Base-by-base conservation (phyloP, 2,888 invertebrate genomes). In the Harmothoe impar region DNA sequence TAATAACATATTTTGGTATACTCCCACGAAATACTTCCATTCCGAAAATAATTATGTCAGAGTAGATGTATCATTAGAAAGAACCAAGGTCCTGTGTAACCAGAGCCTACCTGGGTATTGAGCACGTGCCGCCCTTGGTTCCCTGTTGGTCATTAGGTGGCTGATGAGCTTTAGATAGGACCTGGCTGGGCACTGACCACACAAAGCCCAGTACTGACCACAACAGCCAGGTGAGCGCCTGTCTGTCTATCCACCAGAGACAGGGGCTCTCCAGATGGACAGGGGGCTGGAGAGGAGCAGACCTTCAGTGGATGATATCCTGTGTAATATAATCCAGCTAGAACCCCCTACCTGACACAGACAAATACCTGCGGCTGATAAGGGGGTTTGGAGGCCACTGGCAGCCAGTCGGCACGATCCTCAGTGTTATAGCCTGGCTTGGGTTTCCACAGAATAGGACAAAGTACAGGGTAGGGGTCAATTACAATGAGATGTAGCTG, bases 151-250 rank as follows among this genome's bases (percentile, higher is more conserved):
- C 72, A 72, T 72, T 72, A 72, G 72, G 29, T 23, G n/a, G 15
- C 72, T 72, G 72, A 72, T 72, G 72, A 72, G 72, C 72, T 72
- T 72, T 72, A 72, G 72, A 72, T 72, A 72, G 25, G 72, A 17
- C 29, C 31, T 72, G 7, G 3, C 62, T 62, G 72, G 15, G 29
- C 7, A 0, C 29, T 72, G 29, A 72, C 72, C 72, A 29, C 29
- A 29, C 29, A 29, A 72, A 1, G 17, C 25, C 72, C 72, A 0
- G 62, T 3, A n/a, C 62, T 62, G 62, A 62, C 62, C 62, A 62
- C 62, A 62, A n/a, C 43, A n/a, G 62, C 62, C 62, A 62, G 62
- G 62, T 62, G 62, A 62, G 72, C 72, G 72, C 29, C 72, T 15
- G 29, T 3, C 72, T 29, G 72, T 72, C 72, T 72, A 25, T 15